These are phyloP conservation scores for Axea sp. DNA, from an alignment of 2,888 invertebrate species.

Conservation along the genomic window DNA sequence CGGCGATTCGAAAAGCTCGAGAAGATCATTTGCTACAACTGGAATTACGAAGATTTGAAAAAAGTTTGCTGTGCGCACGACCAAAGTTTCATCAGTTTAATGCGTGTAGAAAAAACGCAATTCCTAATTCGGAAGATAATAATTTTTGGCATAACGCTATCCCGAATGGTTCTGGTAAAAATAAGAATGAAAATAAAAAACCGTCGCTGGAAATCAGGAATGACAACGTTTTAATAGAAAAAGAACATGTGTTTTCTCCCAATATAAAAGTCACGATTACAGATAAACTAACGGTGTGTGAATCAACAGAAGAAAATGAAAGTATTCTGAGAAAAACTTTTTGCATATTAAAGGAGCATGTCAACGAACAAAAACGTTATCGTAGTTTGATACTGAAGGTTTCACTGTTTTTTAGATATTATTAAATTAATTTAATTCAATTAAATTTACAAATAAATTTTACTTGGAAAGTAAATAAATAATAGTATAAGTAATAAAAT, in stretches of 20 bases:
- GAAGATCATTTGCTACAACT: constrained; percentile 67
- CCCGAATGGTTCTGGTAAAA: not conserved
- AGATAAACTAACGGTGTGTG: constrained; percentile 66
- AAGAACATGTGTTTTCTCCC: constrained; percentile 35
- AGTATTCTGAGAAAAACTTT: constrained; percentile 65
- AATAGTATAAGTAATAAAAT: no score
- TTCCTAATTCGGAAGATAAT: constrained; percentile 66
- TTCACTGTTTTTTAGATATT: not conserved
- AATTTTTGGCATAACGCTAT: constrained; percentile 68
- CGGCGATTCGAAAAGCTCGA: constrained; percentile 63
- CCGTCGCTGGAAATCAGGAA: constrained; percentile 2
- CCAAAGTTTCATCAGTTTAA: constrained; percentile 68
- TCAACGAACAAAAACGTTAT: constrained; percentile 64
- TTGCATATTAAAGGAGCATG: constrained; percentile 63
- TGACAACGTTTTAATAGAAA: constrained; percentile 5
- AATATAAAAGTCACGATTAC: constrained; percentile 73
- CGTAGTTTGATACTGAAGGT: constrained; percentile 66
- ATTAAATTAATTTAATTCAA: no score
- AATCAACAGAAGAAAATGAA: constrained; percentile 57
- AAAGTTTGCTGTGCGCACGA: constrained; percentile 57
- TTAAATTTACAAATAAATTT: not conserved
- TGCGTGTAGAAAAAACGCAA: constrained; percentile 61
- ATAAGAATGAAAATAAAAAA: not conserved
- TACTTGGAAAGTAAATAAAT: not conserved
- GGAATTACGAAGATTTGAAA: constrained; percentile 70